A percentile compares a stretch with the other conserved stretches of the same genome.
Evolutionary conservation across 53 echinoderm and acorn worm species (phyloP).

Genomic region (Apostichopus leukothele): DNA sequence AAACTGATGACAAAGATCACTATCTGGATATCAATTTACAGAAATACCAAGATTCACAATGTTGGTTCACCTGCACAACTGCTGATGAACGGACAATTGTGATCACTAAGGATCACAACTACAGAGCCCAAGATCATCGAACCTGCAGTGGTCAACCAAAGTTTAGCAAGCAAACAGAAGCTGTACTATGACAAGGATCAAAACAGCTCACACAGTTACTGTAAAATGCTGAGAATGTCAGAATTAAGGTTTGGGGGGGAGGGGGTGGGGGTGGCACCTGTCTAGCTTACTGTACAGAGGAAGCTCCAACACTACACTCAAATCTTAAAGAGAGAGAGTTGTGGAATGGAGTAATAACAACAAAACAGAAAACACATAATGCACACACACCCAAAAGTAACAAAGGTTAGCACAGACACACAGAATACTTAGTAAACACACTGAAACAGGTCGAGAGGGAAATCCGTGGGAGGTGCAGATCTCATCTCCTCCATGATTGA

Average conservation of each 20-base stretch:
- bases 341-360: not conserved
- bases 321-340: too few relatives aligned
- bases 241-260: not conserved
- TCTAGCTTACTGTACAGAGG: too few relatives aligned
- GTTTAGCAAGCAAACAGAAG: not conserved
- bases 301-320: too few relatives aligned
- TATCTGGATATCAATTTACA: not conserved
- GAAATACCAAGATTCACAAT: conserved; percentile 23
- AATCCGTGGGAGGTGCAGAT: too few relatives aligned
- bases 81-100: not conserved
- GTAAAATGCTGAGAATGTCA: not conserved
- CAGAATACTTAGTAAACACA: not conserved
- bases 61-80: conserved; percentile 11
- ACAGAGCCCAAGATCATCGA: not conserved
- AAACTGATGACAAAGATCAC: not conserved
- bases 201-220: not conserved
- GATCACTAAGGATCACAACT: not conserved
- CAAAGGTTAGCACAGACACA: not conserved
- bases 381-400: conserved; percentile 15
- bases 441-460: too few relatives aligned
- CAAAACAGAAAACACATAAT: not conserved
- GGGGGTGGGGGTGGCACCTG: too few relatives aligned
- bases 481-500: too few relatives aligned
- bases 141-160: not conserved
- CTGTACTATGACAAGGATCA: not conserved